These are phyloP conservation scores for Chloroclystis v-ata DNA, from an alignment of 2,888 invertebrate genomes.

Conservation along the genomic window DNA sequence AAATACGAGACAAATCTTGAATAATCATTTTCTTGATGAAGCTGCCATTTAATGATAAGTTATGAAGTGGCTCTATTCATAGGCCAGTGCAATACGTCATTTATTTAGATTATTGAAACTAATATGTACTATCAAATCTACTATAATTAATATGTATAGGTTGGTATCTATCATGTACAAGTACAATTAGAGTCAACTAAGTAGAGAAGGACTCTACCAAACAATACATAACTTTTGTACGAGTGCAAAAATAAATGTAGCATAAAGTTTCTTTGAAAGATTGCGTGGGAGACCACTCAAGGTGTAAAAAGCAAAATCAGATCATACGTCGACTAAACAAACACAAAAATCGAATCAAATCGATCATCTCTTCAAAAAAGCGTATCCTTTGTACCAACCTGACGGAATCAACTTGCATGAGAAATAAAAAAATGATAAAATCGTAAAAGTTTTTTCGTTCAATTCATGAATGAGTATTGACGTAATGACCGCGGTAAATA, in stretches of 20 bases:
- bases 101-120: too few species aligned
- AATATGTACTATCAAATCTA: too few species aligned
- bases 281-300: slow-evolving; percentile 58
- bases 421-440: slow-evolving; percentile 39
- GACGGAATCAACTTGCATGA: slow-evolving; percentile 54
- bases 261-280: slow-evolving; percentile 11
- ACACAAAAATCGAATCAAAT: slow-evolving; percentile 66
- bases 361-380: slow-evolving; percentile 61
- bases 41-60: too few species aligned
- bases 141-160: too few species aligned
- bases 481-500: slow-evolving; percentile 68
- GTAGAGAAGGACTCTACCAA: too few species aligned
- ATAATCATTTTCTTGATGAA: too few species aligned
- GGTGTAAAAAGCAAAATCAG: slow-evolving; percentile 40
- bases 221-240: too few species aligned
- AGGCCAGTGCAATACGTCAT: too few species aligned
- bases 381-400: slow-evolving; percentile 47
- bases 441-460: slow-evolving; percentile 37
- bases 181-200: too few species aligned
- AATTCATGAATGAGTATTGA: slow-evolving; percentile 62
- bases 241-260: not conserved
- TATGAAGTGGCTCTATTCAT: too few species aligned
- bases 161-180: too few species aligned
- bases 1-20: too few species aligned
- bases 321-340: slow-evolving; percentile 52